Conservation (phyloP, 1,140 invertebrate genomes). For the Neodiprion lecontei region DNA sequence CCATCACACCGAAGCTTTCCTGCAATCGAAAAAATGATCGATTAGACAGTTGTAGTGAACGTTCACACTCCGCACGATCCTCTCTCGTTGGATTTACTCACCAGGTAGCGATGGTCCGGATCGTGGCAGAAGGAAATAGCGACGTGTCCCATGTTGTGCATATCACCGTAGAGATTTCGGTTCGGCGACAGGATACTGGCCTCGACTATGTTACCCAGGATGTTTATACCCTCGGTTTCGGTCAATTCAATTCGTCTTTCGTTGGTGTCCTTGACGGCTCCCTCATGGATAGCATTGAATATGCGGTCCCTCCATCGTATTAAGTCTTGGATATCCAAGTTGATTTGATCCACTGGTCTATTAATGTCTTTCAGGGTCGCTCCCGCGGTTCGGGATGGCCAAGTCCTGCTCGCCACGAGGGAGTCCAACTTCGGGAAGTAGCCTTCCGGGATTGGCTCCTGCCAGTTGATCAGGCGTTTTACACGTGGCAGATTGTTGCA, state of each 20-base stretch:
- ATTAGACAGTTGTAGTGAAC: not conserved
- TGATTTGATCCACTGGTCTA: slow-evolving; percentile 71
- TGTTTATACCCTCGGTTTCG: slow-evolving; percentile 77
- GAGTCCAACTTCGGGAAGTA: slow-evolving; percentile 79
- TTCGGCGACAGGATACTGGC: slow-evolving; percentile 74
- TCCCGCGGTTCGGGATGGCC: slow-evolving; percentile 68
- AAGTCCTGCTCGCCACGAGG: slow-evolving; percentile 68
- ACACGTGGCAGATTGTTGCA: slow-evolving; percentile 68
- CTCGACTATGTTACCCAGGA: slow-evolving; percentile 83
- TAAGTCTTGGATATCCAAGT: slow-evolving; percentile 72
- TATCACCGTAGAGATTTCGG: slow-evolving; percentile 72
- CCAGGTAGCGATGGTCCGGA: slow-evolving; percentile 74
- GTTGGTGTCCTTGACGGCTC: slow-evolving; percentile 61
- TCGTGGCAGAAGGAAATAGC: slow-evolving; percentile 75
- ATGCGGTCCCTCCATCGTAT: slow-evolving; percentile 80
- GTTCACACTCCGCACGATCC: not conserved
- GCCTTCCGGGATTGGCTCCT: slow-evolving; percentile 70
- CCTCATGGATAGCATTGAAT: slow-evolving; percentile 75
- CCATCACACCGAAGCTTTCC: slow-evolving; percentile 73
- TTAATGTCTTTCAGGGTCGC: slow-evolving; percentile 69
- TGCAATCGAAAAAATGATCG: slow-evolving; percentile 34
- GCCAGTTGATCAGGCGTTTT: slow-evolving; percentile 66
- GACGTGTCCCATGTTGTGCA: slow-evolving; percentile 77
- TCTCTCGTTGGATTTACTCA: slow-evolving; percentile 41
- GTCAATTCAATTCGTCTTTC: slow-evolving; percentile 65